phyloP scores from a whole-genome alignment of 2,797 vertebrate species.

The Pseudochirops cupreus region DNA sequence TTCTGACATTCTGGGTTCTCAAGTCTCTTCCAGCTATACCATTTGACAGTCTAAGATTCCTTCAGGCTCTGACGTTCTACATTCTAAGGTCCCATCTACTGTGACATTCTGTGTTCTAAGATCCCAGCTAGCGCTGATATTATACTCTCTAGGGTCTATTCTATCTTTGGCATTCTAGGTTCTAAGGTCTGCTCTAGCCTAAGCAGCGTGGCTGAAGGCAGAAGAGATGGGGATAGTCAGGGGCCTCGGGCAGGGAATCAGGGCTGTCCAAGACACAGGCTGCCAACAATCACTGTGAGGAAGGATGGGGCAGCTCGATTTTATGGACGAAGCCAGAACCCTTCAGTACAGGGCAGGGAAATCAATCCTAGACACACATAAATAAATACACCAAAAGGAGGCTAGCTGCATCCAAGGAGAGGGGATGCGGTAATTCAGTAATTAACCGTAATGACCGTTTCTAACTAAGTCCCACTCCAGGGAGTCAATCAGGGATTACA shows the following conservation, averaged over 20 bases:
- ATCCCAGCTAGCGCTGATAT: background rate
- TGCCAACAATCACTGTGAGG: background rate
- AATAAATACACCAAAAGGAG: conserved; percentile 10
- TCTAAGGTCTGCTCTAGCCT: background rate
- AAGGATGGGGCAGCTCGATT: conserved; percentile 2
- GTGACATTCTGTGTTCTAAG: background rate
- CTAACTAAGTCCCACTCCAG: conserved; percentile 69
- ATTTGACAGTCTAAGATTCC: background rate
- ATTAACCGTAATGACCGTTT: conserved; percentile 76
- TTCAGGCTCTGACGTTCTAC: background rate
- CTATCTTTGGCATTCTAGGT: background rate
- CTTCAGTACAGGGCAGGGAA: background rate
- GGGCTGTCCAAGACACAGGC: background rate
- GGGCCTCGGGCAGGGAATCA: background rate
- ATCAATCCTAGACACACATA: conserved; percentile 5
- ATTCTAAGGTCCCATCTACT: too few relatives aligned
- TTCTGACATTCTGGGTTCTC: background rate
- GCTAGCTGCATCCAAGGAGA: conserved; percentile 12
- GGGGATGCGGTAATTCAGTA: conserved; percentile 66
- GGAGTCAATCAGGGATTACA: conserved; percentile 71
- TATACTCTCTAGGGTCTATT: background rate
- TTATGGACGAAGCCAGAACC: background rate
- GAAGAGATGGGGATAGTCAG: background rate
- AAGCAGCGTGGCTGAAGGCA: background rate
- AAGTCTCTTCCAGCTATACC: background rate